Base-by-base conservation (phyloP, 2,113 vertebrate genomes). In the Hippocampus guttulatus region DNA sequence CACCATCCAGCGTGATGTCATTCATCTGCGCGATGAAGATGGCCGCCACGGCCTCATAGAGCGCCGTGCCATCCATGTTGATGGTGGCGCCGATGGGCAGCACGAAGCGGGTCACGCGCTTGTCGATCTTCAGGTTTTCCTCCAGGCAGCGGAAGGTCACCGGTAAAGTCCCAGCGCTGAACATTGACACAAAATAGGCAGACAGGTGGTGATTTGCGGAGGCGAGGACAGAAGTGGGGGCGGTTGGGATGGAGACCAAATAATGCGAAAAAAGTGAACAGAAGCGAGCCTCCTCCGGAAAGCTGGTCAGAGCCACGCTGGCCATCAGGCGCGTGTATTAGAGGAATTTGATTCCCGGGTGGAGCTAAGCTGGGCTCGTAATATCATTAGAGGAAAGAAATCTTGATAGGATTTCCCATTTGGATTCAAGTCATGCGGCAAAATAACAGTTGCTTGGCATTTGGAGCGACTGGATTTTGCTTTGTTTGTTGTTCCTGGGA, bases 11-110 rank as follows among this genome's bases (percentile, higher is more conserved):
- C 6, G 66, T 3, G 49, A 94, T 92, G 81, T 81, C 92, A 18
- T 95, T 95, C 94, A 95, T 95, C 81, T 95, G 93, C 41, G 94
- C 93, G 3, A 94, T 94, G 54, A 95, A 95, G 83, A 95, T 94
- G 88, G 93, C 94, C 0, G 93, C 94, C 86, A 95, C 93, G 0
- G 94, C 93, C 81, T 95, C 93, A 10, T 95, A 95, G 38, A 95
- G 89, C 0, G 93, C 94, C 0, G 93, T 95, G 71, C 93, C 94
- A 38, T 95, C 93, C 94, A 95, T 95, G 77, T 95, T 95, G 58
- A 95, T 93, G 74, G 94, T 94, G 76, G 94, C 93, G 0, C 93
- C 94, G 3, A 95, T 94, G 51, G 94, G 94, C 76, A 95, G 84
- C 75, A 95, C 93, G 23, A 94, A 94, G 10, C 93, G 92, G 1